Conservation (phyloP, 2,113 vertebrate genomes). For the Holacanthus passer region DNA sequence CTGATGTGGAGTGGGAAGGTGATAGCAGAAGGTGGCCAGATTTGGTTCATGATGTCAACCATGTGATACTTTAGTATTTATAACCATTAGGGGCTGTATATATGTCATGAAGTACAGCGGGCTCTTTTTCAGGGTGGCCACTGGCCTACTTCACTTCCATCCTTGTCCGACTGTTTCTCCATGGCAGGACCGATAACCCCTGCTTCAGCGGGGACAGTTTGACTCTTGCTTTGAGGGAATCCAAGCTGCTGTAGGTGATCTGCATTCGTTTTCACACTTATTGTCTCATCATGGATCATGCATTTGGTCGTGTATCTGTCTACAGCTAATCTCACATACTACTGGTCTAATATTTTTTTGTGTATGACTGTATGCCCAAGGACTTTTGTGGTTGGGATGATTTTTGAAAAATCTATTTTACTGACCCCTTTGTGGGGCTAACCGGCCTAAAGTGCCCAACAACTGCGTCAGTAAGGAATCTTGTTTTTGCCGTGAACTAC, state of each 20-base stretch:
- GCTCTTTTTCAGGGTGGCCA: slow-evolving; percentile 74
- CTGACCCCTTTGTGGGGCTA: too few relatives aligned
- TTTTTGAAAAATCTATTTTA: too few relatives aligned
- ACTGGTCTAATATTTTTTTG: too few relatives aligned
- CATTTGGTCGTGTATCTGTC: too few relatives aligned
- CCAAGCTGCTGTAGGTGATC: background rate
- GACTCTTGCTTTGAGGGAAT: slow-evolving; percentile 10
- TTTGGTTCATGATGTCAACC: slow-evolving; percentile 79
- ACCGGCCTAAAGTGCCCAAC: too few relatives aligned
- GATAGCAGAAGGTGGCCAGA: slow-evolving; percentile 72
- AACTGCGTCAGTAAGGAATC: too few relatives aligned
- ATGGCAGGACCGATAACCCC: slow-evolving; percentile 47
- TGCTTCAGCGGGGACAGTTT: slow-evolving; percentile 49
- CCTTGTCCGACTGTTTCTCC: slow-evolving; percentile 62
- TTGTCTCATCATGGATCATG: too few relatives aligned
- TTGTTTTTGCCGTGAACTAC: too few relatives aligned
- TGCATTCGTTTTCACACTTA: background rate
- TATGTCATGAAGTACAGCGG: slow-evolving; percentile 72
- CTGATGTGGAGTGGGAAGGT: slow-evolving; percentile 72
- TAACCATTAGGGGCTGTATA: slow-evolving; percentile 79
- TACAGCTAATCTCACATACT: too few relatives aligned
- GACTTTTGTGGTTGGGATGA: too few relatives aligned
- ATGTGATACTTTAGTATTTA: slow-evolving; percentile 81
- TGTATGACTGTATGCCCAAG: too few relatives aligned
- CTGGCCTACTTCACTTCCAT: slow-evolving; percentile 79